Conservation (phyloP, 2,113 vertebrate genomes). For the Lepisosteus oculatus region DNA sequence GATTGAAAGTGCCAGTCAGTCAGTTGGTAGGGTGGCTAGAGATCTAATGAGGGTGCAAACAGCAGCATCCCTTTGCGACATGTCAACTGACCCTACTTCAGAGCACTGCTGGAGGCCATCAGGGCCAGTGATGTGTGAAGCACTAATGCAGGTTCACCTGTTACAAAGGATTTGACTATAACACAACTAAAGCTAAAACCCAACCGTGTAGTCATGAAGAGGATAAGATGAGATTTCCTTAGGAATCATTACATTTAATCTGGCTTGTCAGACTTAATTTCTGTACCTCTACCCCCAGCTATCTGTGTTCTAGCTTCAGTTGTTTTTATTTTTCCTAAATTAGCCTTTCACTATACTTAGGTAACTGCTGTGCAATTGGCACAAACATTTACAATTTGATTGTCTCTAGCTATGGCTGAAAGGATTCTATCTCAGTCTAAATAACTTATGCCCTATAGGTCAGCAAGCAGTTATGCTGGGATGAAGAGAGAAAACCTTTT, state of each 20-base stretch:
- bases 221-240: not conserved
- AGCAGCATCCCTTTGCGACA: not conserved
- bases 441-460: constrained; percentile 36
- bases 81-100: not conserved
- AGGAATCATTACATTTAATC: not conserved
- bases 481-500: constrained; percentile 22
- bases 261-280: not conserved
- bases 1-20: constrained; percentile 21
- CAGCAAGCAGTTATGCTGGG: constrained; percentile 35
- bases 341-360: constrained; percentile 17
- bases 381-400: constrained; percentile 1
- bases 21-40: not conserved
- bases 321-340: not conserved
- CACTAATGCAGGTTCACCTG: not conserved
- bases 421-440: constrained; percentile 27
- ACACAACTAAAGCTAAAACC: not conserved
- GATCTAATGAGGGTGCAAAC: not conserved
- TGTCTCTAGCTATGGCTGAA: not conserved
- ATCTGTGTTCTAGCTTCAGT: not conserved
- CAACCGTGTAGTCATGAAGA: not conserved
- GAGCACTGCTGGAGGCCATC: not conserved
- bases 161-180: not conserved
- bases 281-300: constrained; percentile 6
- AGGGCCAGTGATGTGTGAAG: not conserved
- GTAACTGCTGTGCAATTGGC: constrained; percentile 14